Percentiles rank a stretch among this genome's conserved stretches.
Evolutionary conservation across 2,797 vertebrate species (phyloP).

Genomic region (Austrolebias charrua): DNA sequence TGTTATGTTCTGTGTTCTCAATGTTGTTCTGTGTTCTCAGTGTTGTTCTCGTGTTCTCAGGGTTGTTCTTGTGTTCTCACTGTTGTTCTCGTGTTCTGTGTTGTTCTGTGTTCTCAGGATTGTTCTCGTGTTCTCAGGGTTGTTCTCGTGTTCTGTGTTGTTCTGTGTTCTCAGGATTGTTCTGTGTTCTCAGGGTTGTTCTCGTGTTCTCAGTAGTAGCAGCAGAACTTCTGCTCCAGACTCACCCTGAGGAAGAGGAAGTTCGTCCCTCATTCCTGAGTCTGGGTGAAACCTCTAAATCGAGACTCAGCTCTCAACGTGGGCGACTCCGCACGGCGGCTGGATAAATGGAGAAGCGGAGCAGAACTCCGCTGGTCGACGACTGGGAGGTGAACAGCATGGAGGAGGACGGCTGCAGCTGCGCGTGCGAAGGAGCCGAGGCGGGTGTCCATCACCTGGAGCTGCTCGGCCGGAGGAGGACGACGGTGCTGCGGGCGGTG

Average conservation of each 20-base stretch:
- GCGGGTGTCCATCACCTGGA: not conserved
- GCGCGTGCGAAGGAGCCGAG: not conserved
- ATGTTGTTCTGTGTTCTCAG: no score
- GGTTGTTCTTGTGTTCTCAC: no score
- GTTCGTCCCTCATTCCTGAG: not conserved
- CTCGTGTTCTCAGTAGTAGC: no score
- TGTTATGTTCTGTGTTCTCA: no score
- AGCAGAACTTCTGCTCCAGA: not conserved
- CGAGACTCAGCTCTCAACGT: conserved; percentile 42
- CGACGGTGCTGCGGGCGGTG: rapidly evolving
- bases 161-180: no score
- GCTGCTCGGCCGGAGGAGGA: not conserved
- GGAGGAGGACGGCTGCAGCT: conserved; percentile 15
- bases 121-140: no score
- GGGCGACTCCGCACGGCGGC: conserved; percentile 44
- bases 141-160: no score
- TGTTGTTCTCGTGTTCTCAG: no score
- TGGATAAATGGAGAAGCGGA: conserved; percentile 37
- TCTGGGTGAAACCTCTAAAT: conserved; percentile 26
- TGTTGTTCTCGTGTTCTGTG: no score
- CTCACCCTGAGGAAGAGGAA: conserved; percentile 29
- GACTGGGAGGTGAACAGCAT: conserved; percentile 17
- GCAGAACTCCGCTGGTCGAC: not conserved
- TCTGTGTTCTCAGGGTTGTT: no score
- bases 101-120: no score